These are phyloP conservation scores for Eumaeus atala DNA, from an alignment of 1,140 invertebrate genomes.

Conservation along the genomic window DNA sequence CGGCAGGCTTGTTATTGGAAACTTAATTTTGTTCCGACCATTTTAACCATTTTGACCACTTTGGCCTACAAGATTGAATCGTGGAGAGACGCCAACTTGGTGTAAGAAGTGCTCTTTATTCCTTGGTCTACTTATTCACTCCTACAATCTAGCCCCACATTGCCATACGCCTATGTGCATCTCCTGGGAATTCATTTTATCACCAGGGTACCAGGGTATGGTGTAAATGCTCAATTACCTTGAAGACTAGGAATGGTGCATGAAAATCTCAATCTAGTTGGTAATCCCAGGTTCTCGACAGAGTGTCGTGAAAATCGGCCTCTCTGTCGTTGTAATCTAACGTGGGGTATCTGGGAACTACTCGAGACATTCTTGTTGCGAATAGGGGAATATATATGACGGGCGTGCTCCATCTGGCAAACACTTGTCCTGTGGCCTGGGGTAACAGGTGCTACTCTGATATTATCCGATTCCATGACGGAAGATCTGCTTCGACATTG, in stretches of 20 bases:
- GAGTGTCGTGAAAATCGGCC: conserved; percentile 37
- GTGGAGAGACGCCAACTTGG: neutral
- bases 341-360: conserved; percentile 30
- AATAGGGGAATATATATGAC: conserved; percentile 43
- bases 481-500: conserved; percentile 18
- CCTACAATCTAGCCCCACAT: neutral
- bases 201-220: neutral
- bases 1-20: neutral
- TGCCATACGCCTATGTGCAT: neutral
- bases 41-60: neutral
- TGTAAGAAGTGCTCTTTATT: neutral
- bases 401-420: too few relatives aligned
- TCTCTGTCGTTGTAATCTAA: conserved; percentile 24
- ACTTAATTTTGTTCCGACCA: neutral
- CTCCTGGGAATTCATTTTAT: neutral
- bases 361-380: conserved; percentile 30
- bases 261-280: conserved; percentile 45
- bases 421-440: too few relatives aligned
- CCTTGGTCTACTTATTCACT: neutral
- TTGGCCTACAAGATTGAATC: neutral
- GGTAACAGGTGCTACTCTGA: conserved; percentile 29
- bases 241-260: conserved; percentile 13
- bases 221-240: too few relatives aligned
- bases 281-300: conserved; percentile 38
- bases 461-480: conserved; percentile 6